Base-by-base conservation (phyloP, 1,140 invertebrate genomes). In the Anadara kagoshimensis region DNA sequence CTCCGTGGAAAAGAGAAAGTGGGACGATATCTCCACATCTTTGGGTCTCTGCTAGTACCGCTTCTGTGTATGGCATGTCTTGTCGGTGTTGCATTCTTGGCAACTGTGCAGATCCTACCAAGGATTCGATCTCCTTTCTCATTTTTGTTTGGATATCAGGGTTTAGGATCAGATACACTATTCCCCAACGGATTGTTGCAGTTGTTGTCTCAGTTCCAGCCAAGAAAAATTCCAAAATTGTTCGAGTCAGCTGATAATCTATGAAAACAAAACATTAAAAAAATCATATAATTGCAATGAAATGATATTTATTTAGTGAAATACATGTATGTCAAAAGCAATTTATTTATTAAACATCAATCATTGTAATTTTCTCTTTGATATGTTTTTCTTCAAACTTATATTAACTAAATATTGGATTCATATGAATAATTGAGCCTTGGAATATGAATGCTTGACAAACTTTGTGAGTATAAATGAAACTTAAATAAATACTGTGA, bases 201-300 rank as follows among this genome's bases (percentile, higher is more conserved):
- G 95, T 88, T 0, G 95, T 94, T 0, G 96, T 98, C 84, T 98
- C 96, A n/a, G 95, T 92, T 0, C 95, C 95, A 43, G 96, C 96
- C 0, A 96, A 95, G 83, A 95, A 96, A 67, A 98, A 90, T 88
- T 98, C 96, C 29, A 49, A 51, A 18, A 86, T 77, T 4, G 58
- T 16, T 24, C 26, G 26, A 49, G 26, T 16, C 12, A 79, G 41
- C 29, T 79, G 61, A 18, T 76, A 67, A 8, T 59, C 76, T 78
- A 43, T n/a, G n/a, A n/a, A n/a, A n/a, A n/a, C n/a, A n/a, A n/a
- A n/a, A n/a, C 43, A 71, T 51, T 67, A 73, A 49, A 49, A 49
- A 49, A 49, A 11, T 49, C 18, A 18, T 49, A 10, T 11, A 49
- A 49, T 49, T 49, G 45, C 10, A 11, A 49, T 11, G 10, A 49